Evolutionary conservation across 1,140 invertebrate species (phyloP), one percentile per base, ranked within the genome.

Genomic region (Drosophila oshimai): DNA sequence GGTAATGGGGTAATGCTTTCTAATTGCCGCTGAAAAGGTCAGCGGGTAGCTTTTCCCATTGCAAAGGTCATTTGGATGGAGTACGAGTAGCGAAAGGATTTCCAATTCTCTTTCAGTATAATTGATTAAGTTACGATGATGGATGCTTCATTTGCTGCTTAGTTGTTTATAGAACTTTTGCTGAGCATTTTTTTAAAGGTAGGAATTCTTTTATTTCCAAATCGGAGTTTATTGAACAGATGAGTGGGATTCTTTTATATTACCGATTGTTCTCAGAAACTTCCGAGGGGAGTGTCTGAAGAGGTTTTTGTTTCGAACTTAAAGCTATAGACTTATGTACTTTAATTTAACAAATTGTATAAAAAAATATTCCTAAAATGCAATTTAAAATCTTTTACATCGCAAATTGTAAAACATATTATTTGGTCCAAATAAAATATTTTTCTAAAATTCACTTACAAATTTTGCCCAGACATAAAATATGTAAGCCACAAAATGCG

Each of bases 81-180:
- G 65, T 33, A 34, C 41, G 34, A 70, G 65, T 34, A 29, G 37
- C 22, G 26, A 31, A 61, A 61, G 51, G 58, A 62, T 44, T 62
- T 20, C 37, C 18, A 65, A 44, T 22, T 64, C 33, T 24, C 31
- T 13, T 45, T 22, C 6, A 15, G 45, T 58, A 49, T 77, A 81
- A 81, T 81, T 81, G 78, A 84, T 81, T 81, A 74, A 64, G 68
- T 62, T 53, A 57, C 53, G 55, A 53, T 68, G 79, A 87, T 84
- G 65, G 34, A 87, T 87, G 79, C 81, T 67, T 75, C 75, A 84
- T 84, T 84, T 87, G 76, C 73, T 84, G 79, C 76, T 86, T 60
- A 68, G 71, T 74, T 80, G 51, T 50, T 69, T 42, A 62, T 62
- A 36, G n/a, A n/a, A n/a, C n/a, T n/a, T n/a, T 57, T 55, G 20